A percentile compares a stretch with the other conserved stretches of the same genome.
These are phyloP conservation scores for Gavia stellata DNA, from an alignment of 2,113 vertebrate species.

Conservation along the genomic window DNA sequence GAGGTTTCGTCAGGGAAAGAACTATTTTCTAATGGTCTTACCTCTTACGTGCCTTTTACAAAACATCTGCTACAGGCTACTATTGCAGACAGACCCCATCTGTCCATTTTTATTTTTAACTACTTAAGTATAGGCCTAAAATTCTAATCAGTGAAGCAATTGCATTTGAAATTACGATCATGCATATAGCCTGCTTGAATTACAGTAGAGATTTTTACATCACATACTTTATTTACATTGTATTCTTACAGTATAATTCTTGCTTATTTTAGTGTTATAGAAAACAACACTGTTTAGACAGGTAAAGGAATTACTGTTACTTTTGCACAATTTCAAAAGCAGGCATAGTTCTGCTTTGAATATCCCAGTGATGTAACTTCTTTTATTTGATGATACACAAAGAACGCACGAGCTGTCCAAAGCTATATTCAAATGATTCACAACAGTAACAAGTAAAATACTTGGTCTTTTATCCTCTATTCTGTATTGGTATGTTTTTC, in stretches of 20 bases:
- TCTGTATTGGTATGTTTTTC: neutral
- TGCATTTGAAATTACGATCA: neutral
- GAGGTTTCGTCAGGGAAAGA: neutral
- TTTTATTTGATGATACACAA: neutral
- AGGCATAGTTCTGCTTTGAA: neutral
- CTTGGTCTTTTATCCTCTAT: neutral
- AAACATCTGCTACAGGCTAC: neutral
- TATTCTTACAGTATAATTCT: neutral
- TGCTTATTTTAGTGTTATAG: neutral
- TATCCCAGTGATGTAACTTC: neutral
- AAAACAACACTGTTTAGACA: neutral
- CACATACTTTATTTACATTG: neutral
- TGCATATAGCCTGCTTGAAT: neutral
- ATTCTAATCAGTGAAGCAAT: neutral
- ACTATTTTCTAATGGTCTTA: neutral
- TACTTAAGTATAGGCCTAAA: neutral
- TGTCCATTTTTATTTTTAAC: neutral
- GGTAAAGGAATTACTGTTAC: neutral
- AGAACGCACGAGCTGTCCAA: neutral
- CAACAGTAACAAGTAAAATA: neutral
- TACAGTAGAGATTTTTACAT: neutral
- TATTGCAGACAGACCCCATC: neutral
- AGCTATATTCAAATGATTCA: neutral
- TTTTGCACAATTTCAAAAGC: neutral
- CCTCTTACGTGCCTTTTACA: neutral